A percentile compares a stretch with the other conserved stretches of the same genome.
Evolutionary conservation across 1,140 invertebrate species (phyloP).

Genomic region (Pantala flavescens): DNA sequence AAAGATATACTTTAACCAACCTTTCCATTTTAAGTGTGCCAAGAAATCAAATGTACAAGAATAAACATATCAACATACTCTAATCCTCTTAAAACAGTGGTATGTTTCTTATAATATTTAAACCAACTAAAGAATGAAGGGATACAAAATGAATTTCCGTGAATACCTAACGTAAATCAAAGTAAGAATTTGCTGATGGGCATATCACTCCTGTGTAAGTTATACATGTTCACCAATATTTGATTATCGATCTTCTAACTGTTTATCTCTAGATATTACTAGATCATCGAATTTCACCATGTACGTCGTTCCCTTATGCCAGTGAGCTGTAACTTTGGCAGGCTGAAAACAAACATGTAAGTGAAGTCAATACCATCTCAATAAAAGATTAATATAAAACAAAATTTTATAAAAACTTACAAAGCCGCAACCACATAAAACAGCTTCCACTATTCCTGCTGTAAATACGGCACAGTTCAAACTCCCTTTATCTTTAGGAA

Average conservation of each 20-base stretch:
- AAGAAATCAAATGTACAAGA: too few species aligned
- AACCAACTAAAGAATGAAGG: too few species aligned
- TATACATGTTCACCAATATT: neutral
- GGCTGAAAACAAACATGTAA: slow-evolving; percentile 52
- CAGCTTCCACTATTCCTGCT: slow-evolving; percentile 94
- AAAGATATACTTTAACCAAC: too few species aligned
- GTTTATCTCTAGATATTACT: slow-evolving; percentile 86
- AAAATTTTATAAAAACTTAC: slow-evolving; percentile 51
- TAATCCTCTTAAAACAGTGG: too few species aligned
- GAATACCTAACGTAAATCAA: too few species aligned
- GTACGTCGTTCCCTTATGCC: slow-evolving; percentile 98
- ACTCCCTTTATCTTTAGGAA: slow-evolving; percentile 94
- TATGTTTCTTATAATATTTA: too few species aligned
- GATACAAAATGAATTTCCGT: too few species aligned
- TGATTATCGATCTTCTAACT: slow-evolving; percentile 71
- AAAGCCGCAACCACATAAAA: slow-evolving; percentile 89
- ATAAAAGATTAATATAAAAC: neutral
- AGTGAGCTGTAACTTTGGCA: slow-evolving; percentile 92
- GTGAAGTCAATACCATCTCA: neutral
- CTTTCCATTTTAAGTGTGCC: too few species aligned
- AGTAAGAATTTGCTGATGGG: too few species aligned
- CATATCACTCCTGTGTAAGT: too few species aligned
- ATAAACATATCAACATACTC: too few species aligned
- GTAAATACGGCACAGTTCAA: slow-evolving; percentile 97
- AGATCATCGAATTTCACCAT: slow-evolving; percentile 97